phyloP scores from a whole-genome alignment of 2,113 vertebrate genomes.

The Anolis sagrei region DNA sequence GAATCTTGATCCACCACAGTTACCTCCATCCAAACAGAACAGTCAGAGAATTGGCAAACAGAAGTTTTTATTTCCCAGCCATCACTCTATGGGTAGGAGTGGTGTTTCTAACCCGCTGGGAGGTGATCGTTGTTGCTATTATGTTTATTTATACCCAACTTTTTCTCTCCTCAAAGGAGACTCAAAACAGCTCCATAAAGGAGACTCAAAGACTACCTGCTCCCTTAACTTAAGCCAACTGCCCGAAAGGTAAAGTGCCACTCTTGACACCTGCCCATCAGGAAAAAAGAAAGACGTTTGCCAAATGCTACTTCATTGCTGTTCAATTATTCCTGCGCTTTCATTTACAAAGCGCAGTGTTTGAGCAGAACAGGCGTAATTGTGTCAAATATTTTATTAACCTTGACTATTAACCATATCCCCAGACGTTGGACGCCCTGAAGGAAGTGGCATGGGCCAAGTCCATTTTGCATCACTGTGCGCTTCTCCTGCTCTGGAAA shows the following conservation, averaged over 20 bases:
- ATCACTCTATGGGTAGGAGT: not conserved
- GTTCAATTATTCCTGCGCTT: not conserved
- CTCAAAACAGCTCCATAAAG: too few species aligned
- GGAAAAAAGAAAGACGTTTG: slow-evolving; percentile 8
- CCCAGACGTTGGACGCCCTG: slow-evolving; percentile 14
- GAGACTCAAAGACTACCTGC: too few species aligned
- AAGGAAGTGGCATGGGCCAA: not conserved
- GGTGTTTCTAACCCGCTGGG: not conserved
- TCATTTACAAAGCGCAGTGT: not conserved
- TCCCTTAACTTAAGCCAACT: not conserved
- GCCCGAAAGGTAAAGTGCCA: not conserved
- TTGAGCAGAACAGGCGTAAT: slow-evolving; percentile 19
- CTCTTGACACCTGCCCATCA: not conserved
- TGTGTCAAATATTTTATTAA: slow-evolving; percentile 36
- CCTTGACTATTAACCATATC: slow-evolving; percentile 35
- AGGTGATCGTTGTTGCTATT: too few species aligned
- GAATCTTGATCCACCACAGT: not conserved
- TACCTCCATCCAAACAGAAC: not conserved
- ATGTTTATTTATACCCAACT: too few species aligned
- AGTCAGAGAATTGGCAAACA: not conserved
- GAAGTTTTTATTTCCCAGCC: not conserved
- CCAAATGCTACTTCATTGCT: not conserved
- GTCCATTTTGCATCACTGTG: slow-evolving; percentile 19
- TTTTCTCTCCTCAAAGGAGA: too few species aligned
- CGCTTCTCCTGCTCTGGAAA: slow-evolving; percentile 1